phyloP scores from a whole-genome alignment of 1,140 invertebrate species.

The Bombus polaris region DNA sequence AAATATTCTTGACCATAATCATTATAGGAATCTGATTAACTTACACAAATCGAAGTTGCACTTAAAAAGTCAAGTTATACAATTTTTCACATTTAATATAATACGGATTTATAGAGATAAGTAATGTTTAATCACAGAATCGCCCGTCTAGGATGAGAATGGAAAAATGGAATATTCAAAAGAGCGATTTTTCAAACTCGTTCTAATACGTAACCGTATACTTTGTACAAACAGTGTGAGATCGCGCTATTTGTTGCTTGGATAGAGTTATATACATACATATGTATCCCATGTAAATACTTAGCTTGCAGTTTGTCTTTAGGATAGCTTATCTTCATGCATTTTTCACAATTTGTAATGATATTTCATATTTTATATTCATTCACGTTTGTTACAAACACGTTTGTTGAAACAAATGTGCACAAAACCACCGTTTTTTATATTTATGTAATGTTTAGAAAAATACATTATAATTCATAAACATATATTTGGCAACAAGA shows the following conservation, averaged over 20 bases:
- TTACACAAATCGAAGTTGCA: not conserved
- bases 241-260: slow-evolving; percentile 13
- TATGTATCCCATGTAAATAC: not conserved
- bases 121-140: not conserved
- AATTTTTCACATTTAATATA: not conserved
- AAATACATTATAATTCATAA: not conserved
- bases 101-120: not conserved
- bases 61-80: not conserved
- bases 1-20: slow-evolving; percentile 16
- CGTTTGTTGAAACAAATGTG: not conserved
- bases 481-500: not conserved
- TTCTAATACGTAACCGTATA: not conserved
- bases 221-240: slow-evolving; percentile 24
- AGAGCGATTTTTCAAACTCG: not conserved
- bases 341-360: not conserved
- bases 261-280: slow-evolving; percentile 12
- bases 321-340: slow-evolving; percentile 26
- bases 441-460: not conserved
- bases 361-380: slow-evolving; percentile 5
- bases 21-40: not conserved
- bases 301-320: not conserved
- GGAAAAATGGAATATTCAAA: not conserved
- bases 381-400: not conserved
- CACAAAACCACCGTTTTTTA: too few species aligned
- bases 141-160: not conserved